These are phyloP conservation scores for Ispidina picta DNA, from an alignment of 2,797 vertebrate species.

Conservation along the genomic window DNA sequence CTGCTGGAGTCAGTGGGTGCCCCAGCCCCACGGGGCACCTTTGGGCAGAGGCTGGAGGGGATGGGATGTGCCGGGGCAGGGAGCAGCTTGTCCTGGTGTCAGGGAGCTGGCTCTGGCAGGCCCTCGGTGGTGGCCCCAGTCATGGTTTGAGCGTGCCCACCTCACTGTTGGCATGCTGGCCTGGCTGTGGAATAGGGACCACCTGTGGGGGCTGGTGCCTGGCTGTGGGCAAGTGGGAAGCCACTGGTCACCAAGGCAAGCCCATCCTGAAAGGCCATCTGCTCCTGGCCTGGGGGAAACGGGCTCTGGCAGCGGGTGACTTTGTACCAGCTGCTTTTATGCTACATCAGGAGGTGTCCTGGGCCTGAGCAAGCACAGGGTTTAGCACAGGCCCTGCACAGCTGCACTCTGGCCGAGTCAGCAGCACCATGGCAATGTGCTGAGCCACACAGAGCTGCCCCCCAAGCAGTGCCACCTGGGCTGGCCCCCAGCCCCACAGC, in stretches of 20 bases:
- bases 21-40: not conserved
- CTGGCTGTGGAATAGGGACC: rapidly evolving
- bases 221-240: not conserved
- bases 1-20: not conserved
- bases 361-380: not conserved
- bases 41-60: not conserved
- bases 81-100: not conserved
- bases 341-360: not conserved
- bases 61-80: not conserved
- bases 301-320: not conserved
- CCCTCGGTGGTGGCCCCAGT: not conserved
- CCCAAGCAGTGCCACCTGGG: not conserved
- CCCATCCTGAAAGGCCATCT: not conserved
- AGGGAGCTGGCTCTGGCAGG: not conserved
- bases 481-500: not conserved
- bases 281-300: not conserved
- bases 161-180: not conserved
- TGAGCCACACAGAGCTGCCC: not conserved
- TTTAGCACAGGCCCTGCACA: not conserved
- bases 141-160: not conserved
- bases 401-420: not conserved
- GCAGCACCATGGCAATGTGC: not conserved
- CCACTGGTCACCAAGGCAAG: not conserved
- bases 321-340: not conserved
- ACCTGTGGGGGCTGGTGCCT: not conserved